phyloP scores from a whole-genome alignment of 1,140 invertebrate species.

The Saccostrea echinata region DNA sequence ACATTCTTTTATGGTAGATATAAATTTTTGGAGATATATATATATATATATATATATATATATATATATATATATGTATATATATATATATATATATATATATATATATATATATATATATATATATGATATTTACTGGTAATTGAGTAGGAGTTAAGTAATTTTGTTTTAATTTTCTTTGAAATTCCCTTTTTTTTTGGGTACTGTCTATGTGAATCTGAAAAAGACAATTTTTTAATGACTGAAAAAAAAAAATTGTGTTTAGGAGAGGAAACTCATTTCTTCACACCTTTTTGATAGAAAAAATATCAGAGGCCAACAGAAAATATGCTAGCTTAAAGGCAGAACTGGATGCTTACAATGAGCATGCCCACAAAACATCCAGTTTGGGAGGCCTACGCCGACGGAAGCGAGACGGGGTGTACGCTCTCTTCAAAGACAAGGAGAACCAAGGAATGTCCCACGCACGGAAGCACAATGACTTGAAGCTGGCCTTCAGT shows the following conservation, averaged over 20 bases:
- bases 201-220: too few relatives aligned
- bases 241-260: too few relatives aligned
- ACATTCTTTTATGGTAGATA: constrained; percentile 94
- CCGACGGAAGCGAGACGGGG: constrained; percentile 56
- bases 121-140: too few relatives aligned
- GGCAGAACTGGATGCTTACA: constrained; percentile 86
- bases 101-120: too few relatives aligned
- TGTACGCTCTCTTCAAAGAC: constrained; percentile 68
- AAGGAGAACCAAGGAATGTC: constrained; percentile 66
- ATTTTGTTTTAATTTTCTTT: too few relatives aligned
- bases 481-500: constrained; percentile 98
- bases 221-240: too few relatives aligned
- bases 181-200: too few relatives aligned
- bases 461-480: constrained; percentile 82
- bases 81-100: too few relatives aligned
- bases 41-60: too few relatives aligned
- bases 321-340: constrained; percentile 95
- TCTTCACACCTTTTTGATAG: constrained; percentile 81
- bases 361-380: constrained; percentile 70
- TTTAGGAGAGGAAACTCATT: too few relatives aligned
- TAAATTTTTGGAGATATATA: background rate
- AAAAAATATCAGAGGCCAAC: constrained; percentile 98
- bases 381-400: constrained; percentile 62
- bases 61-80: too few relatives aligned
- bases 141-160: too few relatives aligned